Base-by-base conservation (phyloP, 1,140 invertebrate species). In the Trichonephila inaurata region DNA sequence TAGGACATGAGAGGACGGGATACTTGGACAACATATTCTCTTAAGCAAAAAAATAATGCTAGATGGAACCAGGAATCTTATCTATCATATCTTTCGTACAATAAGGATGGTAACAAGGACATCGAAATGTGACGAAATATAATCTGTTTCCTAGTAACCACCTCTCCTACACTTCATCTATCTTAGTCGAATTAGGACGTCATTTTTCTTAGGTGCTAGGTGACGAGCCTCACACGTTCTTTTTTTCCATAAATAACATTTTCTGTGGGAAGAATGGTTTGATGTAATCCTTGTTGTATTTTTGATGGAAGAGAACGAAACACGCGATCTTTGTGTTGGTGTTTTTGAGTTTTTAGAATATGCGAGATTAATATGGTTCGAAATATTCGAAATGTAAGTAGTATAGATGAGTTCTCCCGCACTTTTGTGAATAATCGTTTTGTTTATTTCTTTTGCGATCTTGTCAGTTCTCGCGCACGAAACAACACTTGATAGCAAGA, bases 61-160 rank as follows among this genome's bases (percentile, higher is more conserved):
- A 44, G 44, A 51, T 33, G 81, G 44, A 44, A 18, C 44, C 21
- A 19, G 44, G 24, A 85, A 85, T 85, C 82, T 85, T 85, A 85
- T 85, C 82, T 60, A 85, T 85, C 82, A 85, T 85, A 85, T 85
- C 21, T 0, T 60, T 83, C 82, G n/a, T 60, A 85, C 82, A 85
- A 85, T 85, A 58, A 44, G 58, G 82, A 60, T 14, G 1, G 19
- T n/a, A 24, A 16, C 44, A 85, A 18, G 28, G 58, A 58, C 82
- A 85, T 85, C 21, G 82, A 85, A 60, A 85, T 85, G 82, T 85
- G 82, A 85, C 82, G 82, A 85, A 85, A 85, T 24, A 85, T 85
- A 85, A 85, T 85, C 51, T 58, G 82, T 85, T 24, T 85, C 82
- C 44, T 18, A 33, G 72, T 33, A 77, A 77, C 72, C 72, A 85